Evolutionary conservation across 2,888 invertebrate species (phyloP).

Genomic region (Rhamphomyia laevipes): DNA sequence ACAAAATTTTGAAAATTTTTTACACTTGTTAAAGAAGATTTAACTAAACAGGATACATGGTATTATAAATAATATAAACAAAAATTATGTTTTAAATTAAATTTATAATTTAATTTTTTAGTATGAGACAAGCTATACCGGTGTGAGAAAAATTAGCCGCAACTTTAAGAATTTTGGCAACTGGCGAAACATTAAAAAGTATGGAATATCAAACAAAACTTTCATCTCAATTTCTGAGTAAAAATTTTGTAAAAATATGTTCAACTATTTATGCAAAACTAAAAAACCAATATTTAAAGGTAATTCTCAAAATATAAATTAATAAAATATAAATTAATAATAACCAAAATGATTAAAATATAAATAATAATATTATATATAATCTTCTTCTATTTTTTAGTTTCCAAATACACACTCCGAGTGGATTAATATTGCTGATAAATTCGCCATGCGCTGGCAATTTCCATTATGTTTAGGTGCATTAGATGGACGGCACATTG

Average conservation of each 20-base stretch:
- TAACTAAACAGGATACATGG: too few relatives aligned
- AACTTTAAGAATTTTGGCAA: not conserved
- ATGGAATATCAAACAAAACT: not conserved
- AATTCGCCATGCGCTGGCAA: slow-evolving; percentile 6
- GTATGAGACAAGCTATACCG: too few relatives aligned
- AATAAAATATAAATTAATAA: too few relatives aligned
- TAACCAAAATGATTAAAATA: too few relatives aligned
- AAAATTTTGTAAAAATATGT: not conserved
- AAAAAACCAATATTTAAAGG: not conserved
- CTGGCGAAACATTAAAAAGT: not conserved
- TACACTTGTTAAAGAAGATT: too few relatives aligned
- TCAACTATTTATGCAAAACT: not conserved
- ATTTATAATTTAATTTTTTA: too few relatives aligned
- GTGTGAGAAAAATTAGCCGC: too few relatives aligned
- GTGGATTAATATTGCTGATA: too few relatives aligned
- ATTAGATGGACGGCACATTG: slow-evolving; percentile 12
- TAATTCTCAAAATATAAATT: not conserved
- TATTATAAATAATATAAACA: too few relatives aligned
- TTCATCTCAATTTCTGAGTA: not conserved
- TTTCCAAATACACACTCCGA: not conserved
- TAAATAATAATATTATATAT: too few relatives aligned
- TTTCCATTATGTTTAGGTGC: slow-evolving; percentile 13
- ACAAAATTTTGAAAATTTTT: too few relatives aligned
- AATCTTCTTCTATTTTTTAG: not conserved
- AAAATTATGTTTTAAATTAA: too few relatives aligned